phyloP scores from a whole-genome alignment of 1,140 invertebrate species.

The Heliconius eleuchia region DNA sequence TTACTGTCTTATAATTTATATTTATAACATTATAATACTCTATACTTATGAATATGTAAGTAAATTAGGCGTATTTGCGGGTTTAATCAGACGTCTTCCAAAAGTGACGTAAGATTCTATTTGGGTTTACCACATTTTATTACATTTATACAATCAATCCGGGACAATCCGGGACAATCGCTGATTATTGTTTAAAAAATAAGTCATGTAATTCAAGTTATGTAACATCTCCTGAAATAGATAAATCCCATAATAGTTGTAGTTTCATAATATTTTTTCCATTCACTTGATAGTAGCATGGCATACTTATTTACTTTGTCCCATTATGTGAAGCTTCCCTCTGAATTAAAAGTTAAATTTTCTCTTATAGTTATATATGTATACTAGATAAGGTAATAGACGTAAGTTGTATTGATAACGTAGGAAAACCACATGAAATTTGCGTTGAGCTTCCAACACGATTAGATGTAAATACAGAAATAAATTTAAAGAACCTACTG shows the following conservation, averaged over 20 bases:
- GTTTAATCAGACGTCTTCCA: conserved; percentile 79
- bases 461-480: conserved; percentile 79
- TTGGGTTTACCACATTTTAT: conserved; percentile 13
- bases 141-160: background rate
- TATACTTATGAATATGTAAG: conserved; percentile 50
- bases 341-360: conserved; percentile 26
- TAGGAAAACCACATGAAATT: conserved; percentile 70
- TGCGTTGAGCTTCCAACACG: conserved; percentile 81
- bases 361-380: conserved; percentile 24
- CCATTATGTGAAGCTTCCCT: conserved; percentile 29
- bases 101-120: conserved; percentile 69
- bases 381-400: conserved; percentile 36
- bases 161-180: background rate
- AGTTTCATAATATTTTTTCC: background rate
- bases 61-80: conserved; percentile 74
- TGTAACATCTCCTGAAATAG: background rate
- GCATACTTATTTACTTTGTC: background rate
- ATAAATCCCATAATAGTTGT: background rate
- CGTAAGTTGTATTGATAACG: conserved; percentile 50
- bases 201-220: background rate
- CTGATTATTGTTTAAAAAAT: background rate
- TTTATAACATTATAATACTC: conserved; percentile 55
- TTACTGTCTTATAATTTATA: conserved; percentile 47
- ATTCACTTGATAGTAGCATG: background rate
- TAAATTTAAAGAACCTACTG: conserved; percentile 47